A percentile compares a stretch with the other conserved stretches of the same genome.
Conservation (phyloP, 2,888 invertebrate species). For the Beris morrisii region DNA sequence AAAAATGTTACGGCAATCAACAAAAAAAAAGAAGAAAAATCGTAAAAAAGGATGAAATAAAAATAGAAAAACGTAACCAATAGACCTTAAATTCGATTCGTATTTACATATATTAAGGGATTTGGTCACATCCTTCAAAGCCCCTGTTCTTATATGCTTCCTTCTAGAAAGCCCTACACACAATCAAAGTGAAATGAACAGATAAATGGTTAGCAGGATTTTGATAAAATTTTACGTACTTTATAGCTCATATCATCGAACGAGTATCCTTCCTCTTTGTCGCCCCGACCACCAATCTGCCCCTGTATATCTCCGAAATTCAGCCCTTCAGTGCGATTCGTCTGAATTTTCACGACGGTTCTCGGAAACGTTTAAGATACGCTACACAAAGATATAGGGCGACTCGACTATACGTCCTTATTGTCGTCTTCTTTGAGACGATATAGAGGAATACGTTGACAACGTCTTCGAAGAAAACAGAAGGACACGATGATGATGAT, state of each 20-base stretch:
- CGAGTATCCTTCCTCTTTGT: neutral
- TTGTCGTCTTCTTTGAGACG: neutral
- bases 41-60: neutral
- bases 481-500: neutral
- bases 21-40: neutral
- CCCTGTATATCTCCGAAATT: neutral
- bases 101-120: conserved; percentile 21
- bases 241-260: conserved; percentile 9
- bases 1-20: too few species aligned
- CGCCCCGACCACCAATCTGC: neutral
- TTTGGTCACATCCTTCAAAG: conserved; percentile 6
- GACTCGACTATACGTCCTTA: neutral
- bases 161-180: conserved; percentile 6
- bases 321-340: conserved; percentile 7
- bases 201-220: conserved; percentile 20
- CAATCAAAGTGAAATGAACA: conserved; percentile 23
- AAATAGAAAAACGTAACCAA: conserved; percentile 6
- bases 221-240: conserved; percentile 16
- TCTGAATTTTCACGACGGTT: conserved; percentile 13
- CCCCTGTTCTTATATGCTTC: neutral
- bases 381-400: conserved; percentile 1
- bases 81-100: conserved; percentile 4
- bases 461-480: neutral
- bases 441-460: conserved; percentile 2
- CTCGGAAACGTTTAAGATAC: conserved; percentile 9